Percentiles rank a stretch among this genome's conserved stretches.
These are phyloP conservation scores for Stramonita haemastoma DNA, from an alignment of 2,888 invertebrate species.

Conservation along the genomic window DNA sequence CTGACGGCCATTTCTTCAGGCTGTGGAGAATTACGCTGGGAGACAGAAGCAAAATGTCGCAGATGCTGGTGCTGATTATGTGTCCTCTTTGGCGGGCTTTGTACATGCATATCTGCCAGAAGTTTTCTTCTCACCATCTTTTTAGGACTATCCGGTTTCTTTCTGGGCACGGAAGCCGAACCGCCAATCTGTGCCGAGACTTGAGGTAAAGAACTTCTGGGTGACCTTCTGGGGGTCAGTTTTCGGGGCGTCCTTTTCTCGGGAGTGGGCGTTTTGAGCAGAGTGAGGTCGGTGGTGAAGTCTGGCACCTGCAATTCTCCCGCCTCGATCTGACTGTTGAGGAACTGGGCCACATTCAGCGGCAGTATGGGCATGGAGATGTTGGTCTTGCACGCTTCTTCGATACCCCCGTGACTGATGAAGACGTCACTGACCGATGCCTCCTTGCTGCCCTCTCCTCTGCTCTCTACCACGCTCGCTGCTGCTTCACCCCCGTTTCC, in stretches of 20 bases:
- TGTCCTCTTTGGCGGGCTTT: neutral
- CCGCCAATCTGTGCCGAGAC: neutral
- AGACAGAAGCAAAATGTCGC: constrained; percentile 7
- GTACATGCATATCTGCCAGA: neutral
- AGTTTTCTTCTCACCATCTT: neutral
- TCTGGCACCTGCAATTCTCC: constrained; percentile 36
- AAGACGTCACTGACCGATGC: neutral
- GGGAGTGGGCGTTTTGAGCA: constrained; percentile 11
- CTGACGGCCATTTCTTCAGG: neutral
- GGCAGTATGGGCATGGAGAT: constrained; percentile 35
- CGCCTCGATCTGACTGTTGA: constrained; percentile 22
- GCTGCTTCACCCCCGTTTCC: neutral
- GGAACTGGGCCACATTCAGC: neutral
- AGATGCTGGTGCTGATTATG: neutral
- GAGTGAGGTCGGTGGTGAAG: neutral
- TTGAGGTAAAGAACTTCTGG: neutral
- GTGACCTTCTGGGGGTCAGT: neutral
- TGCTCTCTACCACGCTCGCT: neutral
- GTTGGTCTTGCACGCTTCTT: constrained; percentile 29
- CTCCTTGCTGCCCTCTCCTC: neutral
- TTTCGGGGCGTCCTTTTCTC: neutral
- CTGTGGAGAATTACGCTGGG: neutral
- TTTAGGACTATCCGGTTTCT: neutral
- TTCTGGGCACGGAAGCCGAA: neutral
- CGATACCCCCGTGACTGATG: neutral